Base-by-base conservation (phyloP, 2,888 invertebrate genomes). In the Pardosa pseudoannulata region DNA sequence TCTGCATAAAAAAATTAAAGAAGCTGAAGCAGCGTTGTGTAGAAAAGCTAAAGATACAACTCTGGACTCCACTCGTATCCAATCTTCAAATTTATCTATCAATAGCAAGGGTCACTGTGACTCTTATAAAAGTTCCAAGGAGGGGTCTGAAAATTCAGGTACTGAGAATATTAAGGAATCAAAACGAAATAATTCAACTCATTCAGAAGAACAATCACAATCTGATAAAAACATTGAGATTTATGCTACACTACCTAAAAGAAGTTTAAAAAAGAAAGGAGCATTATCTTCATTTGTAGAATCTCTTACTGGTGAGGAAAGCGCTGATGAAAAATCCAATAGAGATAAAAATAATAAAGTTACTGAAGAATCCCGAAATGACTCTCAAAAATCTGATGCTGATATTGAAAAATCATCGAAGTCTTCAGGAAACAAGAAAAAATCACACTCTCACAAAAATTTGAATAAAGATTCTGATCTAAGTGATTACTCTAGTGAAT, bases 171-270 rank as follows among this genome's bases (percentile, higher is more conserved):
- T 3, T 1, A 79, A 73, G 32, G 46, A 62, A 13, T 28, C 41
- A 29, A 83, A 76, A 56, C 16, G 64, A 1, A 6, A 65, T 16
- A 64, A 32, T 32, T 0, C 64, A 7, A 62, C 68, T 9, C 50
- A 32, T 13, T 16, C 1, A 41, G 68, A 36, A 56, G 81, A 64
- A 19, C 41, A 19, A 41, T n/a, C 56, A 19, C 41, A 19, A 41
- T n/a, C 56, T 70, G 75, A 79, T 32, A 85, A 86, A 46, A 86
- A 87, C 9, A 79, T 89, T 86, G 97, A 97, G 92, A 96, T 97
- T 88, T 97, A 97, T 91, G 97, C 97, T 0, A 97, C 97, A 0
- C 91, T 97, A 36, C 97, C 97, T 0, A 97, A 97, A 92, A 80
- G 79, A 41, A 87, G 72, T 27, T 32, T 87, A 32, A 87, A 87